Percentiles rank a stretch among this genome's conserved stretches.
Evolutionary conservation across 1,140 invertebrate species (phyloP).

Genomic region (Polypedilum vanderplanki): DNA sequence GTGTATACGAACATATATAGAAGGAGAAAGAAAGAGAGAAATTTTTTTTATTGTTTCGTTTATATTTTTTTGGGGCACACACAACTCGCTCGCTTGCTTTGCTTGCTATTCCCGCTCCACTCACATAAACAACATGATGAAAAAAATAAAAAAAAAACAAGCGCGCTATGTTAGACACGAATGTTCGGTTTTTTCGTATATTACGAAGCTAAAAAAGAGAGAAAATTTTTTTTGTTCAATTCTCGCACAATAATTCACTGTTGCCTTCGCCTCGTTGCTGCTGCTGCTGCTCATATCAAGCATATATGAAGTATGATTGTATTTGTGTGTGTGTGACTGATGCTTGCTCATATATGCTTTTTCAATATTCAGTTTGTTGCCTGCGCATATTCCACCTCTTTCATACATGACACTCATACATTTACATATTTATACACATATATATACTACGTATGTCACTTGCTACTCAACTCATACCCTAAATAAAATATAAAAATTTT

Average conservation of each 20-base stretch:
- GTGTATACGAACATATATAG: not conserved
- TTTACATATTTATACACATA: no score
- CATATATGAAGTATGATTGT: not conserved
- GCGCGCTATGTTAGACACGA: no score
- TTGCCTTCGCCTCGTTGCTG: not conserved
- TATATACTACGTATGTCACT: no score
- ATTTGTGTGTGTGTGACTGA: no score
- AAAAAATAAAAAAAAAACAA: no score
- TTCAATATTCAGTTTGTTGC: not conserved
- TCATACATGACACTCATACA: not conserved
- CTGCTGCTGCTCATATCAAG: not conserved
- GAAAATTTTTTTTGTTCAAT: not conserved
- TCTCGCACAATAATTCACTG: not conserved
- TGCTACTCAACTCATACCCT: not conserved
- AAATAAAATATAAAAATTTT: not conserved
- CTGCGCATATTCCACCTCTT: conserved; percentile 1
- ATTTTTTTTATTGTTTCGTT: not conserved
- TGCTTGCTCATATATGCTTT: no score
- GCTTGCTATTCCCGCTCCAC: not conserved
- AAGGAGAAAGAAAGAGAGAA: not conserved
- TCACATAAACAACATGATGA: no score
- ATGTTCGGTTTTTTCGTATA: no score
- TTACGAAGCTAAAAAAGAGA: not conserved
- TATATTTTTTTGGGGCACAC: not conserved
- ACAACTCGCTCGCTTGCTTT: not conserved